Evolutionary conservation across 2,113 vertebrate species (phyloP), one percentile per base, ranked within the genome.

Genomic region (Elachura formosa): DNA sequence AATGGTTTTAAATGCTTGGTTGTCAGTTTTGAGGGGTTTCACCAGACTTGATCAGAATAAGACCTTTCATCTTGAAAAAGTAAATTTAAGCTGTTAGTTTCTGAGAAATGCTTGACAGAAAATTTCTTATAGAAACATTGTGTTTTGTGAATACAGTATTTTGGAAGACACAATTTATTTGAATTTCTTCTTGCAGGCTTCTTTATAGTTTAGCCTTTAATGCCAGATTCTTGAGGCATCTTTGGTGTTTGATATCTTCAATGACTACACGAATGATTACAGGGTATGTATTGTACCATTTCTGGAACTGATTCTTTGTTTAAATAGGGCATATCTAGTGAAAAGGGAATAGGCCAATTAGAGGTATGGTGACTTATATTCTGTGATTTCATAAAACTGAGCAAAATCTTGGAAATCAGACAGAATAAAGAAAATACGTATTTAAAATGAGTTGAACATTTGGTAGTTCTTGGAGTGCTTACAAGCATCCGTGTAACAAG

Each of bases 241-340:
- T 99, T 56, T 99, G 99, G 99, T 97, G 98, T 97, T 98, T 99
- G 91, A 99, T 99, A 92, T 99, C 99, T 36, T 99, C 99, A n/a
- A 99, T 99, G 99, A 99, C 98, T 24, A 99, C 99, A 14, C 99
- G 98, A 96, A 99, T 99, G 99, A 99, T 99, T 97, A 99, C 99
- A 48, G 99, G 99, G 99, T 99, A 98, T 87, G 99, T 98, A 90
- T 73, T 59, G 5, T 5, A 10, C 31, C 10, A 40, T 33, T 80
- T 92, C 54, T 67, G 16, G 76, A 45, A 23, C 6, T 23, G 45
- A 93, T 51, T 45, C 41, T 54, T 56, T 52, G 34, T 89, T 67
- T 66, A 58, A 87, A 20, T 43, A 41, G 11, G 49, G 36, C 11
- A 4, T 66, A 12, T 17, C 6, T 87, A 72, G 8, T 33, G 55